Conservation (phyloP, 2,113 vertebrate genomes). For the Gnathochromis pfefferi region DNA sequence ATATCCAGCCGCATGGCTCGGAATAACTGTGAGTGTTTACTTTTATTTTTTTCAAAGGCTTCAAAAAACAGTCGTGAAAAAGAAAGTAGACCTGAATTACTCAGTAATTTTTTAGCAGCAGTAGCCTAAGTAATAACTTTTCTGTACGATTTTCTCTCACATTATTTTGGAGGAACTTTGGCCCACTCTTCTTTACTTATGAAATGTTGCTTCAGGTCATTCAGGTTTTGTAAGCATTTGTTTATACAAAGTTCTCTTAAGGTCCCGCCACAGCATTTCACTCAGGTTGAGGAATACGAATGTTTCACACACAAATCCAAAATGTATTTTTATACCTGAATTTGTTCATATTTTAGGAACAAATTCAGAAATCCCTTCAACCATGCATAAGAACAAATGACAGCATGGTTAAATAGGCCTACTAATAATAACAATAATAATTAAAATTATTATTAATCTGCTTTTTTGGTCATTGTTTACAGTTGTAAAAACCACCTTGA, state of each 20-base stretch:
- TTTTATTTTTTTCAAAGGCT: not conserved
- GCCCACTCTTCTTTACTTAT: not conserved
- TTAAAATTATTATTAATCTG: not conserved
- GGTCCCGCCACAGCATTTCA: not conserved
- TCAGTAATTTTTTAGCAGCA: not conserved
- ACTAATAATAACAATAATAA: not conserved
- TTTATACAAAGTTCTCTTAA: not conserved
- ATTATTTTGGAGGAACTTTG: not conserved
- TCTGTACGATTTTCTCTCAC: not conserved
- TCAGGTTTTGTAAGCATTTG: not conserved
- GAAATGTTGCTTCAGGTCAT: not conserved
- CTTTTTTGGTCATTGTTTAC: not conserved
- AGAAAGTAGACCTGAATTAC: not conserved
- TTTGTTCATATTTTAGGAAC: not conserved
- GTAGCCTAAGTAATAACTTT: not conserved
- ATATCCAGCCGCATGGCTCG: constrained; percentile 74
- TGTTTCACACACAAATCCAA: not conserved
- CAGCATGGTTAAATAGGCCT: not conserved
- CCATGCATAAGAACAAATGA: not conserved
- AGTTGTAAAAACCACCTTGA: not conserved
- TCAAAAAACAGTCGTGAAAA: not conserved
- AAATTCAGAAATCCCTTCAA: not conserved
- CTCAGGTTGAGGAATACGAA: not conserved
- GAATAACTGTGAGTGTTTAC: constrained; percentile 54
- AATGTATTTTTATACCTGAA: not conserved